Base-by-base conservation (phyloP, 1,140 invertebrate genomes). In the Neodiprion virginianus region DNA sequence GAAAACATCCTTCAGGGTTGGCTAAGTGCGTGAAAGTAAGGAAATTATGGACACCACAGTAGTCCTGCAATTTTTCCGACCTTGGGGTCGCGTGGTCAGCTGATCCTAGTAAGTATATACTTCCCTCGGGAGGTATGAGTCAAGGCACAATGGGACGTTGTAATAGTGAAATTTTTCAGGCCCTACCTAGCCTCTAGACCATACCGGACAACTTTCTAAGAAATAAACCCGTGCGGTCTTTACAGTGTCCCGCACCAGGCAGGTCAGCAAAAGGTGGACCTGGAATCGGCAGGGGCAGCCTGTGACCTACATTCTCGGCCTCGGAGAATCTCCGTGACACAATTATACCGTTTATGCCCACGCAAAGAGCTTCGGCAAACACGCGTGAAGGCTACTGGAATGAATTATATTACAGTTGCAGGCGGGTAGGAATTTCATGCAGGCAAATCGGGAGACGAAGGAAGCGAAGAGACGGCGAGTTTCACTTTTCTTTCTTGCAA, bases 91-190 rank as follows among this genome's bases (percentile, higher is more conserved):
- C 53, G 53, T 61, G 53, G 53, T 61, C 53, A n/a, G n/a, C 50
- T 14, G 10, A n/a, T 11, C 17, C n/a, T 53, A n/a, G 50, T 10
- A 53, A 53, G 10, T 53, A n/a, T 10, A 53, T 11, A 53, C n/a
- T 4, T 14, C n/a, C 53, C n/a, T 61, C 11, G 11, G 53, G 28
- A 40, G 28, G 28, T 40, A 40, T 5, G 28, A 40, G 1, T 2
- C 53, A 8, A 5, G 11, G 53, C 53, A 61, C 11, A 40, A 40
- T 21, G 28, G 28, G 28, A 40, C 28, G 28, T 40, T 40, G 28
- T 61, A 61, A 61, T 61, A 61, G 53, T 61, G 53, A 61, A 61
- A 61, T 61, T 61, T 61, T 61, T 5, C 53, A 61, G 53, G n/a
- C 53, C 53, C 53, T 61, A 61, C 53, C 53, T 61, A 61, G 53